Evolutionary conservation across 2,797 vertebrate species (phyloP).

Genomic region (Pseudochaenichthys georgianus): DNA sequence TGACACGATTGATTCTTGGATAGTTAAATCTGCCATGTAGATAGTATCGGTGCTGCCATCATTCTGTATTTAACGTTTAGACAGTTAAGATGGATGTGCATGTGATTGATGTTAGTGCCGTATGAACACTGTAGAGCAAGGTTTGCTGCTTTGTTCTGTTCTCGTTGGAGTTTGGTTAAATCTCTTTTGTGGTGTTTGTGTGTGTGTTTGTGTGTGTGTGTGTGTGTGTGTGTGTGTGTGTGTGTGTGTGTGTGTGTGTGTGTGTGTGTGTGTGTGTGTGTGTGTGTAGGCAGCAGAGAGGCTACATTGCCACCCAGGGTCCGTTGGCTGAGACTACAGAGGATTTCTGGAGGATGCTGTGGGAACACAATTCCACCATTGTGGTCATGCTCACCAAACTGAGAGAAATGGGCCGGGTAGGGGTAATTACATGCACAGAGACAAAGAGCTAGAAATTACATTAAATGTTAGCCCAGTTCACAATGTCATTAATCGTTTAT

Average conservation of each 20-base stretch:
- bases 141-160: too few relatives aligned
- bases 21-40: too few relatives aligned
- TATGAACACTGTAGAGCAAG: too few relatives aligned
- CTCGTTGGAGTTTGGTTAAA: too few relatives aligned
- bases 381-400: constrained; percentile 98
- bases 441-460: constrained; percentile 3
- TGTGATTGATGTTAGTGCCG: too few relatives aligned
- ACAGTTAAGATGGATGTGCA: too few relatives aligned
- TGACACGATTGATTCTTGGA: too few relatives aligned
- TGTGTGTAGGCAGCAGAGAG: constrained; percentile 91
- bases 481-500: not conserved
- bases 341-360: constrained; percentile 98
- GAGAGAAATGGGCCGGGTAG: constrained; percentile 95
- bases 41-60: too few relatives aligned
- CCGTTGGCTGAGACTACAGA: constrained; percentile 97
- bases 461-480: not conserved
- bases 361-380: constrained; percentile 99
- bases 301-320: constrained; percentile 97
- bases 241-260: too few relatives aligned
- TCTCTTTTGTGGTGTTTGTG: not conserved
- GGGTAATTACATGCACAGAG: constrained; percentile 8
- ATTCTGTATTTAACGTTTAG: too few relatives aligned
- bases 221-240: constrained; percentile 64
- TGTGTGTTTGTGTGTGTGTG: constrained; percentile 55
- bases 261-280: too few relatives aligned